phyloP scores from a whole-genome alignment of 1,140 invertebrate species.

The Diorhabda carinulata region DNA sequence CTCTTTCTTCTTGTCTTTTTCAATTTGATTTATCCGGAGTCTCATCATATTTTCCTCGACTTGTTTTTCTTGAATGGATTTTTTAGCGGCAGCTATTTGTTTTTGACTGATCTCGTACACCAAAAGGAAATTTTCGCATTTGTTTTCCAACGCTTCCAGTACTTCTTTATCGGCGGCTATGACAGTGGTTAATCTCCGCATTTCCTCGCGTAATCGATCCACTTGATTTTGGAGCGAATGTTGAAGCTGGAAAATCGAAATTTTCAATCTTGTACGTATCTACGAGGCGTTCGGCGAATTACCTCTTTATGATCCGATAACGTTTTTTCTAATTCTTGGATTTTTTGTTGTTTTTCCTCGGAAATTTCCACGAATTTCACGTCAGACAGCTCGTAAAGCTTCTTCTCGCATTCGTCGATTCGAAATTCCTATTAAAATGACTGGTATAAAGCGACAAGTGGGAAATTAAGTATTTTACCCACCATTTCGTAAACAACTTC shows the following conservation, averaged over 20 bases:
- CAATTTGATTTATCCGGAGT: constrained; percentile 55
- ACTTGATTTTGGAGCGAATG: constrained; percentile 52
- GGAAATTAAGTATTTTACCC: constrained; percentile 7
- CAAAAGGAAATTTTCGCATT: constrained; percentile 45
- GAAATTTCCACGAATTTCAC: constrained; percentile 36
- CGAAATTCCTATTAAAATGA: constrained; percentile 33
- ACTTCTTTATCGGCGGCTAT: constrained; percentile 46
- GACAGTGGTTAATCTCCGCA: constrained; percentile 47
- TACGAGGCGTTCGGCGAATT: neutral
- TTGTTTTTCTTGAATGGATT: constrained; percentile 52
- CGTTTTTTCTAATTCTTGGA: constrained; percentile 49
- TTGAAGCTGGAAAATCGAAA: constrained; percentile 18
- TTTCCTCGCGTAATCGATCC: constrained; percentile 53
- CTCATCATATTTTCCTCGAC: constrained; percentile 62
- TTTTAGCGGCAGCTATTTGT: constrained; percentile 48
- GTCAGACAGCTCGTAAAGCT: constrained; percentile 30
- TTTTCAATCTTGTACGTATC: no score
- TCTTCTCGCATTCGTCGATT: constrained; percentile 37
- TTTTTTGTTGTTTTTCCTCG: constrained; percentile 46
- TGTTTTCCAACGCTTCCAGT: constrained; percentile 38
- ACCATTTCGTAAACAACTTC: constrained; percentile 47
- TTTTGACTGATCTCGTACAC: constrained; percentile 56
- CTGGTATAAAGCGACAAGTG: no score
- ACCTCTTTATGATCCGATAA: constrained; percentile 46
- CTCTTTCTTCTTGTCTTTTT: constrained; percentile 54